Percentiles rank a stretch among this genome's conserved stretches.
Conservation (phyloP, 2,888 invertebrate genomes). For the Protonemura montana region DNA sequence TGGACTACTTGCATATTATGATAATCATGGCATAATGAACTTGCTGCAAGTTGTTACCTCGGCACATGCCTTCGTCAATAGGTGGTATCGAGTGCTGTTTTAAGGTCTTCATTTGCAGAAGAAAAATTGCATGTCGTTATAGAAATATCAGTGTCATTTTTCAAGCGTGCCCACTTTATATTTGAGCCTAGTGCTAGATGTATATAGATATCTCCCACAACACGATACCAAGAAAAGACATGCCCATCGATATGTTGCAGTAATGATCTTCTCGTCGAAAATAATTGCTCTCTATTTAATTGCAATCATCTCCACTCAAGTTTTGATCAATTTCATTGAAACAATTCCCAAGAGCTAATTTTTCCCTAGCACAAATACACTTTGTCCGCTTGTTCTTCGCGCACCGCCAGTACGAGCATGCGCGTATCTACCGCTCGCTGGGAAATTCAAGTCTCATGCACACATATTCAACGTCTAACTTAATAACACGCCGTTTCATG, state of each 20-base stretch:
- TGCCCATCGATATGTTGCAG: background rate
- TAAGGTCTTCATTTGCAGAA: background rate
- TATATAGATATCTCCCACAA: background rate
- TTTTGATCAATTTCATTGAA: background rate
- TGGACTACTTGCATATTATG: background rate
- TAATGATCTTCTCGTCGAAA: background rate
- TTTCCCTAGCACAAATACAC: background rate
- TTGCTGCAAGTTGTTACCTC: background rate
- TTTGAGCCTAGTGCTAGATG: background rate
- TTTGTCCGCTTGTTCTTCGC: background rate
- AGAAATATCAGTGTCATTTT: background rate
- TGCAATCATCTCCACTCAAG: background rate
- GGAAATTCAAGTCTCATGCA: background rate
- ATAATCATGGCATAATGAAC: background rate
- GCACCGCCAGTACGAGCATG: background rate
- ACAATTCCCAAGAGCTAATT: background rate
- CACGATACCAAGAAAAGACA: background rate
- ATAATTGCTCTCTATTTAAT: background rate
- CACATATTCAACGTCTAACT: background rate
- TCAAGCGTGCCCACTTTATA: background rate
- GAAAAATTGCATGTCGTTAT: background rate
- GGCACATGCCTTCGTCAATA: background rate
- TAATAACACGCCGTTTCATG: slow-evolving; percentile 7
- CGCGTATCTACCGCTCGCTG: background rate
- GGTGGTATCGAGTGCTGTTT: background rate